phyloP scores from a whole-genome alignment of 1,140 invertebrate species.

The Cyclargus thomasi region DNA sequence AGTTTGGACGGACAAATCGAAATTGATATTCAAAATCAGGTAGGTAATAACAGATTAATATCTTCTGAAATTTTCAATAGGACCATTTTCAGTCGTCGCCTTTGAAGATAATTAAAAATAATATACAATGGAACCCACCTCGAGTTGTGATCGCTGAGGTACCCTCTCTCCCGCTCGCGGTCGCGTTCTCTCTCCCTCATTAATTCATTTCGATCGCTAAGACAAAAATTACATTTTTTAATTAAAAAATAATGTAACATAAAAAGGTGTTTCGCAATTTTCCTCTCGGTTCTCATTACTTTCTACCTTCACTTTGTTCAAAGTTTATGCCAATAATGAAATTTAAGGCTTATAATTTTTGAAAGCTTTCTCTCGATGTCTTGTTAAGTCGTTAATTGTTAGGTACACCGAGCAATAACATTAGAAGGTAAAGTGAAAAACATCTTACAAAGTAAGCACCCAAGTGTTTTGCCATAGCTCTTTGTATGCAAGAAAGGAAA shows the following conservation, averaged over 20 bases:
- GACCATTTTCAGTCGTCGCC: background rate
- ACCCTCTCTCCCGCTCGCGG: slow-evolving; percentile 84
- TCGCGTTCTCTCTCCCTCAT: slow-evolving; percentile 81
- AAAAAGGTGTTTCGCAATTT: background rate
- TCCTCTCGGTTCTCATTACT: background rate
- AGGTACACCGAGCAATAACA: background rate
- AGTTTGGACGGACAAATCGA: background rate
- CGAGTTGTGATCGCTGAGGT: slow-evolving; percentile 90
- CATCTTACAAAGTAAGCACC: too few relatives aligned
- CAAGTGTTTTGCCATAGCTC: too few relatives aligned
- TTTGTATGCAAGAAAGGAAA: too few relatives aligned
- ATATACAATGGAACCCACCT: slow-evolving; percentile 71
- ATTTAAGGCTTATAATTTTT: background rate
- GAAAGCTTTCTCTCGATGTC: background rate
- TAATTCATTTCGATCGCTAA: slow-evolving; percentile 87
- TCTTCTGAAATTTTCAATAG: background rate
- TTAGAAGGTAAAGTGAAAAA: background rate
- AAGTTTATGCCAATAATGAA: background rate
- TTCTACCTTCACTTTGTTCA: background rate
- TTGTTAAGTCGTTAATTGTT: background rate
- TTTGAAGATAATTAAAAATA: slow-evolving; percentile 15
- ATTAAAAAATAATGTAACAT: slow-evolving; percentile 20
- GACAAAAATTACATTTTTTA: slow-evolving; percentile 34
- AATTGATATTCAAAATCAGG: background rate
- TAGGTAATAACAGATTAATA: background rate